Conservation (phyloP, 2,113 vertebrate genomes). For the Pseudolaguvia tuberculata region DNA sequence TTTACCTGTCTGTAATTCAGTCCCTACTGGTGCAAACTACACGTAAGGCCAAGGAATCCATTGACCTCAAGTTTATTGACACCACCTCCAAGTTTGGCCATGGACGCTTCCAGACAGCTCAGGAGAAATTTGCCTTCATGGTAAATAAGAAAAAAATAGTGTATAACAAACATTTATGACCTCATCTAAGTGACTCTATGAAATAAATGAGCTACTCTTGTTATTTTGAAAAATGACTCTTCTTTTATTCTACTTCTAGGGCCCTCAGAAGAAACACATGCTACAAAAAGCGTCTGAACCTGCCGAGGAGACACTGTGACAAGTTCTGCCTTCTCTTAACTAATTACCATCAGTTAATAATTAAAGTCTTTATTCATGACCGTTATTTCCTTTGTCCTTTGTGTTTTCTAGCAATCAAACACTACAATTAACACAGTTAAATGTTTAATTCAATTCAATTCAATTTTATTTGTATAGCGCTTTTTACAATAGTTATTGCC, state of each 20-base stretch:
- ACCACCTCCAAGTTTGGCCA: slow-evolving; percentile 98
- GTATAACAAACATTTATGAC: background rate
- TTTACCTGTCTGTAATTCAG: slow-evolving; percentile 38
- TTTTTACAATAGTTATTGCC: too few relatives aligned
- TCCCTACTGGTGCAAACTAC: slow-evolving; percentile 91
- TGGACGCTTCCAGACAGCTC: slow-evolving; percentile 94
- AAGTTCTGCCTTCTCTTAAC: background rate
- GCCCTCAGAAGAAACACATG: slow-evolving; percentile 84
- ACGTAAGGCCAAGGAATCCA: slow-evolving; percentile 91
- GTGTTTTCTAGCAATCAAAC: background rate
- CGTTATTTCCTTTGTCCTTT: background rate
- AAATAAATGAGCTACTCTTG: background rate
- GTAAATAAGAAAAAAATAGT: slow-evolving; percentile 63
- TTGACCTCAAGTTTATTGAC: slow-evolving; percentile 96
- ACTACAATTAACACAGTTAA: background rate
- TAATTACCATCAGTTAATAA: slow-evolving; percentile 1
- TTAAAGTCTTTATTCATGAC: background rate
- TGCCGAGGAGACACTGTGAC: slow-evolving; percentile 53
- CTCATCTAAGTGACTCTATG: background rate
- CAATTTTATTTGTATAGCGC: too few relatives aligned
- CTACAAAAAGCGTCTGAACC: slow-evolving; percentile 62
- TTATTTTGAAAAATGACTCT: background rate
- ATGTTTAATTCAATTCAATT: too few relatives aligned
- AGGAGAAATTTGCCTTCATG: slow-evolving; percentile 98
- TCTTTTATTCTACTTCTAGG: slow-evolving; percentile 63